Conservation (phyloP, 1,140 invertebrate species). For the Cyphomyrmex costatus region DNA sequence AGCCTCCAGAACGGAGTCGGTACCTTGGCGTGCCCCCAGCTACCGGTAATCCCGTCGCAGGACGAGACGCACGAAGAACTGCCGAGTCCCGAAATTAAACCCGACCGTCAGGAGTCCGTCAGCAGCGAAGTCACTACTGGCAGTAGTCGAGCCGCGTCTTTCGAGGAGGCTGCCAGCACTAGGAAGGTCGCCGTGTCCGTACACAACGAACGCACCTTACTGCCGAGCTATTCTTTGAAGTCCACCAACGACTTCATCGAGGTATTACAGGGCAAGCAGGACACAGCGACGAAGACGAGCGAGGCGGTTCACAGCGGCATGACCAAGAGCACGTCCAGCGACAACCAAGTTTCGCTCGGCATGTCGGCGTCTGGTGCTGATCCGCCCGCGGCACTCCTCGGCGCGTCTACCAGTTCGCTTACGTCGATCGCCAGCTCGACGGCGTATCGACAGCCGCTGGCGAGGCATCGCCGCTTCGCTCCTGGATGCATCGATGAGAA, state of each 20-base stretch:
- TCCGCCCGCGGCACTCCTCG: slow-evolving; percentile 87
- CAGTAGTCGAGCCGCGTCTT: background rate
- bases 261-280: slow-evolving; percentile 15
- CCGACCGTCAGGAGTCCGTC: slow-evolving; percentile 3
- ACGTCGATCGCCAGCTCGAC: slow-evolving; percentile 79
- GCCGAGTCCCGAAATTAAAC: background rate
- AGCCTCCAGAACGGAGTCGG: slow-evolving; percentile 59
- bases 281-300: slow-evolving; percentile 11
- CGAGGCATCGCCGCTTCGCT: slow-evolving; percentile 81
- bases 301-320: slow-evolving; percentile 73
- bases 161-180: slow-evolving; percentile 15
- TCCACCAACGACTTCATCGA: slow-evolving; percentile 49
- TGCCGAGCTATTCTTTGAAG: slow-evolving; percentile 74
- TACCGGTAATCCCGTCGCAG: slow-evolving; percentile 23
- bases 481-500: slow-evolving; percentile 86
- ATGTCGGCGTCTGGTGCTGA: slow-evolving; percentile 84
- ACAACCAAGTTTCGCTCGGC: slow-evolving; percentile 79
- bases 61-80: slow-evolving; percentile 34
- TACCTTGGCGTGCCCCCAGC: background rate
- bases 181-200: slow-evolving; percentile 81
- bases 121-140: background rate
- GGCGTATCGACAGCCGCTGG: slow-evolving; percentile 75
- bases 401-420: slow-evolving; percentile 87
- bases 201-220: slow-evolving; percentile 78
- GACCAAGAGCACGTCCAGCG: slow-evolving; percentile 78